Base-by-base conservation (phyloP, 2,888 invertebrate genomes). In the Dolichopus griseipennis region DNA sequence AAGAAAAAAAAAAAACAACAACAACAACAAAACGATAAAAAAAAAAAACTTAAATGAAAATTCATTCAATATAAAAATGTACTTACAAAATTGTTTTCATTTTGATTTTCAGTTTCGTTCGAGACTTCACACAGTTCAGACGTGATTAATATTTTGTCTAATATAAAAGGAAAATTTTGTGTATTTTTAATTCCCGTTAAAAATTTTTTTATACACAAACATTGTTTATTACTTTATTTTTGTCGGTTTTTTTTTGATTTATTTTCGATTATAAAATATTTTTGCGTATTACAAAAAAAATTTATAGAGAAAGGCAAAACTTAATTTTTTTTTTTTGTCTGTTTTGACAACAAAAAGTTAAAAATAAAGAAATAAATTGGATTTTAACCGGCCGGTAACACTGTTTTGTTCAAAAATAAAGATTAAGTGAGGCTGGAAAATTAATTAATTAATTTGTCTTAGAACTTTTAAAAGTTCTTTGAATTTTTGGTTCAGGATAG, bases 61-160 rank as follows among this genome's bases (percentile, higher is more conserved):
- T 18, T 6, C 2, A 52, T 37, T 37, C n/a, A n/a, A n/a, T n/a
- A n/a, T n/a, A n/a, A n/a, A n/a, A n/a, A n/a, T 37, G 10, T 1
- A 37, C 37, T 1, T 37, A 10, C 10, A 37, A 37, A 37, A 37
- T 37, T 21, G 21, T 3, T 61, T 21, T 61, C 61, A 21, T 27
- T 63, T 12, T 18, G 5, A 63, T 22, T 41, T 66, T 66, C 66
- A 66, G 66, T 66, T 66, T 66, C 66, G 52, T 61, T 66, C 43
- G 52, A 66, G 61, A 66, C 66, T 43, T 66, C 27, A 52, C 18
- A 20, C n/a, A 18, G 52, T 66, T 52, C 8, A 61, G 41, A 22
- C n/a, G 21, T 52, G 52, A 6, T 37, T 5, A 10, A 37, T 37
- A 7, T 37, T 12, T 37, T 3, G 52, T 12, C 2, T 6, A 52